phyloP scores from a whole-genome alignment of 1,140 invertebrate species.

The Ylistrum balloti region DNA sequence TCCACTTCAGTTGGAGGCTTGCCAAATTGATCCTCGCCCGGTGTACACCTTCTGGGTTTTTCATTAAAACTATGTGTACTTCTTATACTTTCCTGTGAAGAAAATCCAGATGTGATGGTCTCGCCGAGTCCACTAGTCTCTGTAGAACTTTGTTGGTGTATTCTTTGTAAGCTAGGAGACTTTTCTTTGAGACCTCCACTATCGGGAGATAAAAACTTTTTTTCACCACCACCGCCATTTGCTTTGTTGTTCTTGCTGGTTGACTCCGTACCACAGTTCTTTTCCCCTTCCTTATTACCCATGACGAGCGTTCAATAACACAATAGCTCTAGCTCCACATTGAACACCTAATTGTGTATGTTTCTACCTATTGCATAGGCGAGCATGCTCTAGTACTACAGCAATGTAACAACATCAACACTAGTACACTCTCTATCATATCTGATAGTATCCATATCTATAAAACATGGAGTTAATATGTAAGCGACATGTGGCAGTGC shows the following conservation, averaged over 20 bases:
- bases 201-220: conserved; percentile 59
- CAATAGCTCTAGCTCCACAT: background rate
- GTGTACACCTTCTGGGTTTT: conserved; percentile 27
- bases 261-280: conserved; percentile 13
- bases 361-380: background rate
- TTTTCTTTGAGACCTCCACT: conserved; percentile 60
- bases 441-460: background rate
- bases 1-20: conserved; percentile 47
- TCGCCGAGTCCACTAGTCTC: conserved; percentile 79
- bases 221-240: conserved; percentile 47
- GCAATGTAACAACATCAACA: background rate
- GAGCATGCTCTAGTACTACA: background rate
- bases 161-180: conserved; percentile 69
- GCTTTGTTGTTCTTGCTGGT: conserved; percentile 17
- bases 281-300: conserved; percentile 10
- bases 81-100: conserved; percentile 76
- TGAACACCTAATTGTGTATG: conserved; percentile 15
- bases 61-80: conserved; percentile 65
- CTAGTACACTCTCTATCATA: background rate
- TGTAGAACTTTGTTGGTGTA: conserved; percentile 78
- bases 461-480: background rate
- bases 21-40: conserved; percentile 47
- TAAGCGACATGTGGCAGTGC: background rate
- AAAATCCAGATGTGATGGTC: conserved; percentile 77
- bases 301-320: conserved; percentile 13